Percentiles rank a stretch among this genome's conserved stretches.
phyloP scores from a whole-genome alignment of 2,797 vertebrate species.

The Allobates femoralis region DNA sequence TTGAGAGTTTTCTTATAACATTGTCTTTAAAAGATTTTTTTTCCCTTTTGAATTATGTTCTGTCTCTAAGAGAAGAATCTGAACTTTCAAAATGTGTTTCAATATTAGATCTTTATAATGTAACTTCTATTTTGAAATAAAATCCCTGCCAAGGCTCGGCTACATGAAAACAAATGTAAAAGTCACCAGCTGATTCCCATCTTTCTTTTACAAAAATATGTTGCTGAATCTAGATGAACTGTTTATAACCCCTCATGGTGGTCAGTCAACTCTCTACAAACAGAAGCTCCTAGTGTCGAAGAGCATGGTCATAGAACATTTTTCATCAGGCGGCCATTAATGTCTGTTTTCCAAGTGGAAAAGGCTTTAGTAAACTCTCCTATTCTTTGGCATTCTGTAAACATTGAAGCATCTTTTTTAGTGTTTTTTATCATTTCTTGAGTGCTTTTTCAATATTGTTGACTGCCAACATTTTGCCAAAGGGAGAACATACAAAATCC shows the following conservation, averaged over 20 bases:
- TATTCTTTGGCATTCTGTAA: no score
- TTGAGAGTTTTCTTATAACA: slow-evolving; percentile 16
- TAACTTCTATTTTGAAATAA: slow-evolving; percentile 36
- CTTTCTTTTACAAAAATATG: slow-evolving; percentile 12
- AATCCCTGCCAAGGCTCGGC: slow-evolving; percentile 17
- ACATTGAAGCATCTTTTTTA: no score
- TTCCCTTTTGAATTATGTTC: slow-evolving; percentile 25
- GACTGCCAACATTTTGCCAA: no score
- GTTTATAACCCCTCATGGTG: not conserved
- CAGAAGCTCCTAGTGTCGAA: not conserved
- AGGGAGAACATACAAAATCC: no score
- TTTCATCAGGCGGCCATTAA: no score
- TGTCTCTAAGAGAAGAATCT: slow-evolving; percentile 6
- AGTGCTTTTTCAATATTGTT: no score
- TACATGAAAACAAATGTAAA: slow-evolving; percentile 25
- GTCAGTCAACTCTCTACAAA: no score
- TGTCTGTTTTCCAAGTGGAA: no score
- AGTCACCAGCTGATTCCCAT: slow-evolving; percentile 14
- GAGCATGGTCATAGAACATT: no score
- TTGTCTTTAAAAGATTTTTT: slow-evolving; percentile 32
- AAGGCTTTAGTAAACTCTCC: no score
- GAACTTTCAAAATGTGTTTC: slow-evolving; percentile 34
- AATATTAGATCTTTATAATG: slow-evolving; percentile 31
- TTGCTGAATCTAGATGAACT: not conserved
- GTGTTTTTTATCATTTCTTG: no score